These are phyloP conservation scores for Lycaon pictus DNA, from an alignment of 2,113 vertebrate species.

Conservation along the genomic window DNA sequence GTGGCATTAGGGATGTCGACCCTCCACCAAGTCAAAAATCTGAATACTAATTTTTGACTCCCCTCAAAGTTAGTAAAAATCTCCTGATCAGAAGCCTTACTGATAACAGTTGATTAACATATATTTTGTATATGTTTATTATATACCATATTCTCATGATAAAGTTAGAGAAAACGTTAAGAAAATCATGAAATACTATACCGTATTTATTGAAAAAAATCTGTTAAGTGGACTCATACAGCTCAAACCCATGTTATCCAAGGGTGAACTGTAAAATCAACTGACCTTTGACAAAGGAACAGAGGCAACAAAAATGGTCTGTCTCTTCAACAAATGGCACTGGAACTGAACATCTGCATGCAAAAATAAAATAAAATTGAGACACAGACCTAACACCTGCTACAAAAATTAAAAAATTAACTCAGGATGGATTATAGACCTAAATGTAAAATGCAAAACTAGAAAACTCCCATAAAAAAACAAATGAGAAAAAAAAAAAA, in stretches of 20 bases:
- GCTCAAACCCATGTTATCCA: not conserved
- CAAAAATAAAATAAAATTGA: not conserved
- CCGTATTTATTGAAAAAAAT: not conserved
- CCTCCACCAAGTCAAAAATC: not conserved
- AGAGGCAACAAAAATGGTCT: not conserved
- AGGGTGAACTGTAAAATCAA: not conserved
- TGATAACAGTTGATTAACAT: not conserved
- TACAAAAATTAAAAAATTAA: conserved; percentile 6
- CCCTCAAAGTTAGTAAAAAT: not conserved
- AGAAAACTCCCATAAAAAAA: not conserved
- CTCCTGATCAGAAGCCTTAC: not conserved
- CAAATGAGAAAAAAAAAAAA: too few species aligned
- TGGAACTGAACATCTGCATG: not conserved
- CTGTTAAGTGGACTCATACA: not conserved
- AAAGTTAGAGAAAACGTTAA: not conserved
- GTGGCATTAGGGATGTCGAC: not conserved
- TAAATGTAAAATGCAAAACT: not conserved
- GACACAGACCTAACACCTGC: not conserved
- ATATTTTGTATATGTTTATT: not conserved
- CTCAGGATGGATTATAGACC: not conserved
- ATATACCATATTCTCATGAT: not conserved
- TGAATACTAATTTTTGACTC: not conserved
- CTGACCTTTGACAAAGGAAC: not conserved
- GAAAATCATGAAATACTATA: not conserved
- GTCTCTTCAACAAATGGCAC: not conserved